Evolutionary conservation across 2,888 invertebrate species (phyloP).

Genomic region (Prosapia bicincta): DNA sequence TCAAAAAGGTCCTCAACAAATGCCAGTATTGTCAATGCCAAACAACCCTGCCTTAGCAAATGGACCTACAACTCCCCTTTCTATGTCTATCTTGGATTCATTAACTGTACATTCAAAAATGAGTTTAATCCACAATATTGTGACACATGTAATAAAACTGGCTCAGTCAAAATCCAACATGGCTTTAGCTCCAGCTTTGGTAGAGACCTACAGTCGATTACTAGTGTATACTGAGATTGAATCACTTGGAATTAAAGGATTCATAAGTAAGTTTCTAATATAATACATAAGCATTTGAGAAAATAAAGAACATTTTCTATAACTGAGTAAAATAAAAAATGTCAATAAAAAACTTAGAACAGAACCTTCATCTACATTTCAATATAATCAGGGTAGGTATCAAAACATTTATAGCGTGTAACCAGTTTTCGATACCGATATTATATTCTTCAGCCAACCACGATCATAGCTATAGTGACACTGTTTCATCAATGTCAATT

Average conservation of each 20-base stretch:
- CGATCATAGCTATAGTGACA: no score
- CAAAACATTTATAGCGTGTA: no score
- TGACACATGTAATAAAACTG: slow-evolving; percentile 84
- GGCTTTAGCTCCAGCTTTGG: slow-evolving; percentile 84
- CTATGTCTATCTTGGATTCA: slow-evolving; percentile 90
- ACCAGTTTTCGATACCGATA: no score
- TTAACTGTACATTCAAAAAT: slow-evolving; percentile 69
- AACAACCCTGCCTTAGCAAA: slow-evolving; percentile 50
- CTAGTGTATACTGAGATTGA: slow-evolving; percentile 96
- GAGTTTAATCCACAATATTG: slow-evolving; percentile 81
- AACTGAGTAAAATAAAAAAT: no score
- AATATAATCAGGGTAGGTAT: no score
- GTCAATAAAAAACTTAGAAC: no score
- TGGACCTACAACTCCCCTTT: slow-evolving; percentile 77
- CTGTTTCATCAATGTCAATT: no score
- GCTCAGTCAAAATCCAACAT: slow-evolving; percentile 82
- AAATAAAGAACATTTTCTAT: no score
- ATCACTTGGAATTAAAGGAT: slow-evolving; percentile 93
- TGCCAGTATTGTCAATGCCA: slow-evolving; percentile 47
- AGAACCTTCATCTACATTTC: no score
- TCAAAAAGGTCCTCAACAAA: slow-evolving; percentile 45
- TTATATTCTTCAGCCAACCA: no score
- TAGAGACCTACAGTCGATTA: slow-evolving; percentile 91
- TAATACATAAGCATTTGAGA: no score
- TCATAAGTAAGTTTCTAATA: slow-evolving; percentile 85